Conservation (phyloP, 2,888 invertebrate genomes). For the Didymodactylos carnosus region DNA sequence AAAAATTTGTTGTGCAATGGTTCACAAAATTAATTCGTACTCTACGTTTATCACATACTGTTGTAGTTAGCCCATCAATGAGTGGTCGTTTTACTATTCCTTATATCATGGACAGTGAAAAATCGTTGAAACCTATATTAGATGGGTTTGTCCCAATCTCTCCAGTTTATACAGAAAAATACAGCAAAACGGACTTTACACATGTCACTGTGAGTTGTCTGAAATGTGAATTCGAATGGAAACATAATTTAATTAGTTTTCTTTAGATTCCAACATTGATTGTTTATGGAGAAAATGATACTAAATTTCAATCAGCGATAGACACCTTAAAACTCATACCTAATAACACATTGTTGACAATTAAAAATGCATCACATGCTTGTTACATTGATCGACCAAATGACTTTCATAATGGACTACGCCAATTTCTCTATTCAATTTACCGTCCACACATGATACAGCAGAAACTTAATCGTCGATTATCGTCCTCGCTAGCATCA, state of each 20-base stretch:
- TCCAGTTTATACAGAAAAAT: constrained; percentile 27
- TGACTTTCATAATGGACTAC: constrained; percentile 26
- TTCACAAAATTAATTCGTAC: constrained; percentile 23
- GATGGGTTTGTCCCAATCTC: constrained; percentile 36
- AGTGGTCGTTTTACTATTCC: constrained; percentile 36
- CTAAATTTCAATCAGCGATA: constrained; percentile 21
- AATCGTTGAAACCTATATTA: constrained; percentile 18
- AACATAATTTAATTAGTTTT: background rate
- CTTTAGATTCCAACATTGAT: constrained; percentile 35
- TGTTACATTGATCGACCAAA: constrained; percentile 35
- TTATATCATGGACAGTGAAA: constrained; percentile 28
- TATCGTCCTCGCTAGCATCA: no score
- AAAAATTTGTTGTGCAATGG: constrained; percentile 19
- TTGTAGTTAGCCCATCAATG: constrained; percentile 38
- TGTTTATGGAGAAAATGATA: constrained; percentile 36
- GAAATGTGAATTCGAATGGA: no score
- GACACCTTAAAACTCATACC: constrained; percentile 31
- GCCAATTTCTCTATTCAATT: background rate
- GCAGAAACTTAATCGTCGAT: no score
- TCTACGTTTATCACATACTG: constrained; percentile 25
- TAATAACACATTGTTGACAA: constrained; percentile 25
- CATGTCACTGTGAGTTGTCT: constrained; percentile 19
- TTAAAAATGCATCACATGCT: constrained; percentile 34
- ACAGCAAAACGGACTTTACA: constrained; percentile 18
- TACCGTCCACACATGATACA: no score